These are phyloP conservation scores for Rhingia campestris DNA, from an alignment of 2,888 invertebrate species.

Conservation along the genomic window DNA sequence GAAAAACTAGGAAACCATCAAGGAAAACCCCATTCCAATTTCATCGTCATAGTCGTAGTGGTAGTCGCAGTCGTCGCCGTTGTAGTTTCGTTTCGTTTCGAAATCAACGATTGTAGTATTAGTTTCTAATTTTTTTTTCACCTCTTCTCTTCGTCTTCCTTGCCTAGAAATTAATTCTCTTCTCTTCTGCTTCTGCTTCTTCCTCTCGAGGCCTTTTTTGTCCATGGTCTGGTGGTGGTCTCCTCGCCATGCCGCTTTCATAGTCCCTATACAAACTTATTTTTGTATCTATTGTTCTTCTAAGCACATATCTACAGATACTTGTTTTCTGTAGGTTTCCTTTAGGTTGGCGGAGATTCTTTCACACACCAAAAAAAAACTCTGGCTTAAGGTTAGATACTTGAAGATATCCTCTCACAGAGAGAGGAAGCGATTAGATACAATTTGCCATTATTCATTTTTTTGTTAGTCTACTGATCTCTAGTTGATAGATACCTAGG, in stretches of 20 bases:
- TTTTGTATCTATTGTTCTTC: slow-evolving; percentile 61
- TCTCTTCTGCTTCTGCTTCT: slow-evolving; percentile 26
- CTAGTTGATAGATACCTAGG: slow-evolving; percentile 6
- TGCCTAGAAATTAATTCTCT: slow-evolving; percentile 41
- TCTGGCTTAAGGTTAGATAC: slow-evolving; percentile 42
- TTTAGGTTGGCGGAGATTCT: slow-evolving; percentile 41
- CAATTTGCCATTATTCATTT: too few relatives aligned
- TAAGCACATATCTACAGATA: slow-evolving; percentile 37
- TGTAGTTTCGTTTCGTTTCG: slow-evolving; percentile 60
- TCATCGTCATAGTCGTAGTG: slow-evolving; percentile 34
- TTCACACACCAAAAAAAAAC: not conserved
- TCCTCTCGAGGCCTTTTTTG: slow-evolving; percentile 35
- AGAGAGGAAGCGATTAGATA: not conserved
- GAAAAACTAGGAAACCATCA: slow-evolving; percentile 74
- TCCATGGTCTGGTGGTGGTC: slow-evolving; percentile 33
- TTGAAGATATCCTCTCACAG: slow-evolving; percentile 48
- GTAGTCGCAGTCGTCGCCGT: slow-evolving; percentile 17
- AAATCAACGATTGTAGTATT: slow-evolving; percentile 69
- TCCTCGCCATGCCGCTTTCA: slow-evolving; percentile 33
- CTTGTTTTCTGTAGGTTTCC: slow-evolving; percentile 47
- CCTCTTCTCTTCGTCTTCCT: slow-evolving; percentile 27
- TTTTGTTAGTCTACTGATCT: slow-evolving; percentile 22
- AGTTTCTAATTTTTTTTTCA: slow-evolving; percentile 65
- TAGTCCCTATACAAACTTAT: slow-evolving; percentile 39
- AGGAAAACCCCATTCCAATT: slow-evolving; percentile 74